Percentiles rank a stretch among this genome's conserved stretches.
Evolutionary conservation across 2,797 vertebrate species (phyloP).

Genomic region (Potorous gilbertii): DNA sequence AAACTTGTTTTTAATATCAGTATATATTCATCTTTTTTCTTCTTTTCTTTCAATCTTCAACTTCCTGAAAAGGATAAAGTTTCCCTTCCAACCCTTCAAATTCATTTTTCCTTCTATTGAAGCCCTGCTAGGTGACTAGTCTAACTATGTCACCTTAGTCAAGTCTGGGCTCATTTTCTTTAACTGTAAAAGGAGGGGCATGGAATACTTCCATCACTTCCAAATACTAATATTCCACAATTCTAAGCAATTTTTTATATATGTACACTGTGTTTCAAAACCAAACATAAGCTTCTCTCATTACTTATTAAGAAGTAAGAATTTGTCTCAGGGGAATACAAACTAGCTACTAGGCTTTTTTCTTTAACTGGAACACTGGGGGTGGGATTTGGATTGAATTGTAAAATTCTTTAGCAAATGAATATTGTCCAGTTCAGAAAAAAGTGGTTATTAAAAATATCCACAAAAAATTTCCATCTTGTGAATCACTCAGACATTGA

Average conservation of each 20-base stretch:
- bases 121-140: not conserved
- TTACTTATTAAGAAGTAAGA: not conserved
- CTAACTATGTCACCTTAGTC: not conserved
- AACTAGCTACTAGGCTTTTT: too few species aligned
- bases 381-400: not conserved
- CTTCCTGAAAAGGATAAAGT: not conserved
- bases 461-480: not conserved
- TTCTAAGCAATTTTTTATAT: not conserved
- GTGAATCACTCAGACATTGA: not conserved
- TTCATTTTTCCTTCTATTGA: not conserved
- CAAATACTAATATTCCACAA: not conserved
- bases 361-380: accelerated
- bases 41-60: not conserved
- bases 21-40: not conserved
- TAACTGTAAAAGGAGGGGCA: not conserved
- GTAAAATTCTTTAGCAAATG: not conserved
- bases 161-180: not conserved
- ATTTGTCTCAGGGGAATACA: not conserved
- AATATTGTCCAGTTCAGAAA: not conserved
- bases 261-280: not conserved
- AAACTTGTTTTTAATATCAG: not conserved
- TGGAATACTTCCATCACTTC: not conserved
- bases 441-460: not conserved
- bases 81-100: not conserved
- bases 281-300: not conserved